Evolutionary conservation across 2,113 vertebrate species (phyloP).

Genomic region (Strix aluco): DNA sequence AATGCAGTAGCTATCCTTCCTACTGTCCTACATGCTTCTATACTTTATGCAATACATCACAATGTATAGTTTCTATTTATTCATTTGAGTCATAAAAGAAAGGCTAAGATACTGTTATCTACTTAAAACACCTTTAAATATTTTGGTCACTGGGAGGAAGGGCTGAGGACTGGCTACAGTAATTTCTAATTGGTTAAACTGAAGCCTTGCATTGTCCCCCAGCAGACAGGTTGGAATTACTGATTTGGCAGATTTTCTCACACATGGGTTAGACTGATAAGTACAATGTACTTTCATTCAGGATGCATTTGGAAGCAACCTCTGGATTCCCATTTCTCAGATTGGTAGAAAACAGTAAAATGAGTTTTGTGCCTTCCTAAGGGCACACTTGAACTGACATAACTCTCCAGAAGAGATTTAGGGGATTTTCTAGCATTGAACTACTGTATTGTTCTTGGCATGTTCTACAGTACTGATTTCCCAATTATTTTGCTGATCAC

Average conservation of each 20-base stretch:
- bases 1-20: neutral
- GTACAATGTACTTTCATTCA: neutral
- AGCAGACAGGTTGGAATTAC: constrained; percentile 50
- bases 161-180: neutral
- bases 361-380: neutral
- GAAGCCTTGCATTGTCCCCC: constrained; percentile 13
- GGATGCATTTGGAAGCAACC: constrained; percentile 13
- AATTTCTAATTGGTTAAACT: constrained; percentile 45
- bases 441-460: neutral
- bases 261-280: constrained; percentile 61
- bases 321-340: neutral
- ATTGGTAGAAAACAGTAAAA: neutral
- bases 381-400: neutral
- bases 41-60: neutral
- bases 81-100: constrained; percentile 33
- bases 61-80: constrained; percentile 21
- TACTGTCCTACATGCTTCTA: neutral
- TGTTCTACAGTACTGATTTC: neutral
- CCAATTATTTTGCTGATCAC: neutral
- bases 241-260: constrained; percentile 63
- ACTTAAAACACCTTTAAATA: constrained; percentile 61
- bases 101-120: constrained; percentile 58
- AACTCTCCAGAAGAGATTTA: neutral
- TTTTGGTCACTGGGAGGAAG: constrained; percentile 41
- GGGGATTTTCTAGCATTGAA: neutral